Evolutionary conservation across 2,113 vertebrate species (phyloP).

Genomic region (Clarias batrachus): DNA sequence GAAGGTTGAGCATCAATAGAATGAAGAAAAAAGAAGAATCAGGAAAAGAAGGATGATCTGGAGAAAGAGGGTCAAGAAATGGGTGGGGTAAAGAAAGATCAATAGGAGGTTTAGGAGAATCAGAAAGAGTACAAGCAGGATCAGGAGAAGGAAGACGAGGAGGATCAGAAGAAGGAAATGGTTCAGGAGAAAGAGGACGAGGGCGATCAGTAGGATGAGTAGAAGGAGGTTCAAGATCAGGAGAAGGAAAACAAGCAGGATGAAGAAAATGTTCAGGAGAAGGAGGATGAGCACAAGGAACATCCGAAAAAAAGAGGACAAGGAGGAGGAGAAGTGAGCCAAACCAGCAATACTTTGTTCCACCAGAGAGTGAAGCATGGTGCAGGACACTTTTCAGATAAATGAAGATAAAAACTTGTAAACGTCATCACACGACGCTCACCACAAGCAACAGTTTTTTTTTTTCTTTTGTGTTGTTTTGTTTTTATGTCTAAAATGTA

Average conservation of each 20-base stretch:
- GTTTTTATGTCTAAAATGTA: background rate
- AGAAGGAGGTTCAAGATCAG: background rate
- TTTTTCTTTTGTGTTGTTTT: background rate
- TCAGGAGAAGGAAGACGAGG: background rate
- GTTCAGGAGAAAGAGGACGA: too few species aligned
- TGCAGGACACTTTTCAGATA: background rate
- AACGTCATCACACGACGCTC: background rate
- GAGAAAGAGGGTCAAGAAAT: background rate
- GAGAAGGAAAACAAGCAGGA: background rate
- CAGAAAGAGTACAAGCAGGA: background rate
- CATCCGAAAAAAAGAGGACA: background rate
- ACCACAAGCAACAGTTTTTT: background rate
- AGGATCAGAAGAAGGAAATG: background rate
- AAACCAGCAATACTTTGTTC: background rate
- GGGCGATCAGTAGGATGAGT: background rate
- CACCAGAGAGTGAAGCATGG: background rate
- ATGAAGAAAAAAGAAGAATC: too few species aligned
- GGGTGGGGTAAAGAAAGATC: background rate
- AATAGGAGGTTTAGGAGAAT: background rate
- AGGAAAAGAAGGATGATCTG: background rate
- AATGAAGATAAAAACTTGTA: background rate
- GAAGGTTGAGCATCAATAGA: too few species aligned
- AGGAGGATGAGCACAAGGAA: background rate
- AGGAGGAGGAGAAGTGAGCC: background rate
- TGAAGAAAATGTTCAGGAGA: background rate